Evolutionary conservation across 2,888 invertebrate genomes (phyloP), one percentile per base, ranked within the genome.

Genomic region (Heteropelma amictum): DNA sequence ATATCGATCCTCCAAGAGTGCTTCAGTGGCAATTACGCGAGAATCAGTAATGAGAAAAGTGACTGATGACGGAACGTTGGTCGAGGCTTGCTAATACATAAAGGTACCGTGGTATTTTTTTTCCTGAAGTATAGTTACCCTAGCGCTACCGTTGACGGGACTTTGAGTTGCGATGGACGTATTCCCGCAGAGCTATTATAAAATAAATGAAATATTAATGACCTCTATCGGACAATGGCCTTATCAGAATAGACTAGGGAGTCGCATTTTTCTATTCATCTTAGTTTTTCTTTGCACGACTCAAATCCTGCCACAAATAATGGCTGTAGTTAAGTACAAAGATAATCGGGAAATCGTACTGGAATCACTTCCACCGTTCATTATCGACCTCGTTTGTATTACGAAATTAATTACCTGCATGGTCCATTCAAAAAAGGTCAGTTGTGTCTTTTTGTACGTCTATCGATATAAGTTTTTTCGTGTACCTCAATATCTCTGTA

Each of bases 161-260:
- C 26, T 35, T 42, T 8, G 10, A 19, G 6, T 54, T 3, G 53
- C 4, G 49, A 67, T 67, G 75, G 61, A 67, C 7, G 47, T 56
- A 1, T 38, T 49, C 56, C 65, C 35, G 17, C 12, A 67, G 4
- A 65, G 56, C 26, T 71, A 75, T 67, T 75, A 75, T 14, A 71
- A 49, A 71, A 51, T 61, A 7, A 61, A 56, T 67, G 33, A 51
- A 61, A 42, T 71, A 6, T 71, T 75, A 12, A 33, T 75, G 61
- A 42, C 47, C 10, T 17, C 7, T 7, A 56, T 67, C 19, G 75
- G 75, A 14, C 67, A 45, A 49, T 75, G 75, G 75, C 75, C 75
- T 10, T 63, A 56, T 42, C 75, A 75, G 17, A 23, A 12, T 19
- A 54, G 4, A 26, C 19, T 28, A 3, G 5, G 5, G 14, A 67